Percentiles rank a stretch among this genome's conserved stretches.
These are phyloP conservation scores for Andrena bicolor DNA, from an alignment of 2,888 invertebrate species.

Conservation along the genomic window DNA sequence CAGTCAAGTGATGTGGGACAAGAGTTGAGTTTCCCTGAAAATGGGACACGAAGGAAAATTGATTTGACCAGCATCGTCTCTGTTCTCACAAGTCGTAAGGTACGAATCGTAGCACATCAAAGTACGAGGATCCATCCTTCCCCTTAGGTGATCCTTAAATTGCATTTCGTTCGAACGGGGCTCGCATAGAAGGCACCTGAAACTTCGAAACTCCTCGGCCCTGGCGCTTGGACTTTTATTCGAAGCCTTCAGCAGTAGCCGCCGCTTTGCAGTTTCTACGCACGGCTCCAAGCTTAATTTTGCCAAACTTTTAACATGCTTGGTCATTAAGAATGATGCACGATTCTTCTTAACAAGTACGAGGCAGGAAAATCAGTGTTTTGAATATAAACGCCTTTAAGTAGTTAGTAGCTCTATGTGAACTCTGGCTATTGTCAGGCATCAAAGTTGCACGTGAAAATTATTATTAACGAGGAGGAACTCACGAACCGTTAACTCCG, in stretches of 20 bases:
- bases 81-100: too few species aligned
- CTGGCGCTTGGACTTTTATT: constrained; percentile 33
- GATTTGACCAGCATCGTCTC: too few species aligned
- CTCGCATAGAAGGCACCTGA: constrained; percentile 47
- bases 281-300: constrained; percentile 64
- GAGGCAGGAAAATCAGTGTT: not conserved
- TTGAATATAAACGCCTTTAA: not conserved
- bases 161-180: constrained; percentile 54
- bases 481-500: not conserved
- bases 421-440: not conserved
- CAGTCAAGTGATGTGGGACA: not conserved
- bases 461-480: not conserved
- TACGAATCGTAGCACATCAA: not conserved
- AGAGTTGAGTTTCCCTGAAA: too few species aligned
- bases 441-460: too few species aligned
- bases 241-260: constrained; percentile 16
- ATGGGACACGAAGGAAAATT: too few species aligned
- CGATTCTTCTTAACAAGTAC: constrained; percentile 32
- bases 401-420: not conserved
- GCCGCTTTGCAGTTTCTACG: constrained; percentile 60
- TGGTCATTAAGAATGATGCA: constrained; percentile 68
- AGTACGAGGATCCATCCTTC: constrained; percentile 1
- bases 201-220: constrained; percentile 51
- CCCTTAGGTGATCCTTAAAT: constrained; percentile 59
- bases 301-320: constrained; percentile 69